phyloP scores from a whole-genome alignment of 2,113 vertebrate genomes.

The Tricholaema leucomelas region DNA sequence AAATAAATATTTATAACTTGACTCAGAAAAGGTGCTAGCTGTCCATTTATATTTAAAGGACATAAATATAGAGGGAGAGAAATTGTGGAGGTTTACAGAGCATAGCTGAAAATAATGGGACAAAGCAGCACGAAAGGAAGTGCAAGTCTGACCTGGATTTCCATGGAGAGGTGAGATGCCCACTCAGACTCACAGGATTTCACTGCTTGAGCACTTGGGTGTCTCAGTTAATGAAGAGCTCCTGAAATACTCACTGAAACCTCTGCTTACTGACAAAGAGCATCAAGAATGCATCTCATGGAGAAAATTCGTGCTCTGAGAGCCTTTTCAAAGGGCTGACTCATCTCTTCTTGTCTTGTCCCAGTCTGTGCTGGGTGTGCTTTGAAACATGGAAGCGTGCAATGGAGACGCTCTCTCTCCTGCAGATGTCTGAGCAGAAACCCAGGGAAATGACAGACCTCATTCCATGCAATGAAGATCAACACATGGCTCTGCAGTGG shows the following conservation, averaged over 20 bases:
- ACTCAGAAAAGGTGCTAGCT: neutral
- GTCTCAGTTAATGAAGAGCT: neutral
- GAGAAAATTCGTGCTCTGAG: neutral
- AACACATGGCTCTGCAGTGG: neutral
- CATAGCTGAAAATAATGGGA: neutral
- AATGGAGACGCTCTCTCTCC: neutral
- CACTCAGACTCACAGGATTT: neutral
- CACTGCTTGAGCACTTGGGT: neutral
- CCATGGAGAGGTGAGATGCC: neutral
- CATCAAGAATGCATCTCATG: neutral
- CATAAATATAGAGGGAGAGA: neutral
- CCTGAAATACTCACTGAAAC: neutral
- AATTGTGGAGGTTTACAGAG: neutral
- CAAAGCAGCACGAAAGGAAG: neutral
- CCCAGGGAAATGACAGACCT: neutral
- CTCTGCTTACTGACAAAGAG: neutral
- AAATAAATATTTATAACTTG: constrained; percentile 1
- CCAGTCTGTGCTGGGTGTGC: neutral
- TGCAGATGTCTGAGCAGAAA: neutral
- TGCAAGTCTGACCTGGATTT: neutral
- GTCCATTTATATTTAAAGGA: neutral
- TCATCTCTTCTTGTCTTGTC: neutral
- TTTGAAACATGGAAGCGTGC: neutral
- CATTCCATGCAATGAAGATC: fast-evolving
- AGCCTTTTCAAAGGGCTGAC: neutral